Base-by-base conservation (phyloP, 1,140 invertebrate species). In the Brachionus asplanchnoidis region DNA sequence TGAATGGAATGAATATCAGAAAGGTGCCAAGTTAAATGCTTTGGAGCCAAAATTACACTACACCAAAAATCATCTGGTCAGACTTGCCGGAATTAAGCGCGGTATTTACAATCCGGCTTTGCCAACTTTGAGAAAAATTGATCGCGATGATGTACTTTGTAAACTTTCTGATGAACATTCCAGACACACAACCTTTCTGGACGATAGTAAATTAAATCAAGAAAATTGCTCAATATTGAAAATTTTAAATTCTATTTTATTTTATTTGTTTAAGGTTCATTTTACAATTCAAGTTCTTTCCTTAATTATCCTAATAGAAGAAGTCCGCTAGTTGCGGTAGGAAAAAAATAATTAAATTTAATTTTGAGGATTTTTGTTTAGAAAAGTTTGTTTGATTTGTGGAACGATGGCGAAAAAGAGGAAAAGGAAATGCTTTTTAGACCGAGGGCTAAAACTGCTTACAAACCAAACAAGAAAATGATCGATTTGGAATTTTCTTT, bases 151-250 rank as follows among this genome's bases (percentile, higher is more conserved):
- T 12, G 87, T 87, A 23, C 82, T 86, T 5, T 88, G 89, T 75
- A 88, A 87, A 84, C 86, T 90, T n/a, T 87, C 88, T 4, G 88
- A 89, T 68, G 88, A 90, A 84, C 89, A 90, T 85, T 87, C 87
- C 77, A 80, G 88, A 11, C 89, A 88, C 8, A 88, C 87, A 1
- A 89, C 88, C 40, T 65, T 26, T 40, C 46, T 80, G 9, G 78
- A 78, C 14, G 42, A 28, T 20, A 28, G 75, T 78, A 78, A 11
- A 60, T 20, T 20, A 7, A 8, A 23, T 23, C 8, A 23, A 1
- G 1, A 60, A 20, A 60, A 60, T 36, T 36, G 2, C 7, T 6
- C 32, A 4, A 1, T 7, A 36, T 36, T 53, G 46, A 50, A 12
- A 50, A 50, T 56, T 17, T 56, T 17, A 56, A 17, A 56, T 3